phyloP scores from a whole-genome alignment of 2,888 invertebrate genomes.

The Stomorhina lunata region DNA sequence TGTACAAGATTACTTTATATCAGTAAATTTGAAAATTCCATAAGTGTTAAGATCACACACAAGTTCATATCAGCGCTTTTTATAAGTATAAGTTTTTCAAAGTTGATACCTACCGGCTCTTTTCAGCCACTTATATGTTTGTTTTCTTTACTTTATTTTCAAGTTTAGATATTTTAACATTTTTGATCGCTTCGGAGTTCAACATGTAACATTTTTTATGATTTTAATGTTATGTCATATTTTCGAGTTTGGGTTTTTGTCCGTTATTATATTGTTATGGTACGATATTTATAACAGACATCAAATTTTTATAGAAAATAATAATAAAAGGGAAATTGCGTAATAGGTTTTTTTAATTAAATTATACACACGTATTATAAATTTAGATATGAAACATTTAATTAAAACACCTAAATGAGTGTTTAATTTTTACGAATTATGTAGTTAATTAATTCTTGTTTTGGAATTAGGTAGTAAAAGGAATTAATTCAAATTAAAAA shows the following conservation, averaged over 20 bases:
- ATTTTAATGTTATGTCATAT: constrained; percentile 51
- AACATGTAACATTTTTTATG: constrained; percentile 53
- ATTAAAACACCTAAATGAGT: not conserved
- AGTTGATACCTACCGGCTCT: not conserved
- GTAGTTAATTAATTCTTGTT: not conserved
- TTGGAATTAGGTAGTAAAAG: too few species aligned
- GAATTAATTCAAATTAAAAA: too few species aligned
- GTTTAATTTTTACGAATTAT: not conserved
- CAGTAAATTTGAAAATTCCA: not conserved
- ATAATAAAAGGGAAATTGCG: constrained; percentile 5
- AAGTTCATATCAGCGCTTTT: too few species aligned
- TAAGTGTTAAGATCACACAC: too few species aligned
- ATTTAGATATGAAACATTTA: not conserved
- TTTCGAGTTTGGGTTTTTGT: constrained; percentile 10
- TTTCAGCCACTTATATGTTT: not conserved
- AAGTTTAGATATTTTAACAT: not conserved
- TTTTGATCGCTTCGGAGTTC: constrained; percentile 30
- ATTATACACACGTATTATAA: too few species aligned
- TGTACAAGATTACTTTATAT: not conserved
- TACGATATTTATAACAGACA: not conserved
- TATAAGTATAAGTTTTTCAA: too few species aligned
- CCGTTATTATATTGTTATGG: too few species aligned
- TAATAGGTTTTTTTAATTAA: not conserved
- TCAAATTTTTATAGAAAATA: not conserved
- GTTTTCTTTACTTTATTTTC: not conserved